Evolutionary conservation across 2,888 invertebrate species (phyloP).

Genomic region (Eugnorisma glareosa): DNA sequence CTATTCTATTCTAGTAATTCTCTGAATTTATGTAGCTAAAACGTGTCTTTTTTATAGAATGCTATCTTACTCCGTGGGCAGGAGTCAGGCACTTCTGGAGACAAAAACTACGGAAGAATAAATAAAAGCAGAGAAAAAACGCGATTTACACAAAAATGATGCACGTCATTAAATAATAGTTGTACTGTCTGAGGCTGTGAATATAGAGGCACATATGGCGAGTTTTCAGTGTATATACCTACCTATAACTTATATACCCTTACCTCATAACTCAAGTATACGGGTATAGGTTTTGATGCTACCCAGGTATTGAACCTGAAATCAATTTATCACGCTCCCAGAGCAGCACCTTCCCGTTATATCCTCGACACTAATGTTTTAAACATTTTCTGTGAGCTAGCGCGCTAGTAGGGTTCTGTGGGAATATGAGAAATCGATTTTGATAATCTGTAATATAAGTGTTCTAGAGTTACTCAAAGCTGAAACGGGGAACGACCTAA

Average conservation of each 20-base stretch:
- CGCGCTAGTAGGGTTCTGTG: slow-evolving; percentile 63
- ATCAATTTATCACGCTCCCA: slow-evolving; percentile 77
- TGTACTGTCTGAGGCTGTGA: not conserved
- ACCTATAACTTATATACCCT: not conserved
- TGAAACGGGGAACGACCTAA: no score
- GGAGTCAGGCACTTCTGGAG: no score
- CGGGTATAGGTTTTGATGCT: slow-evolving; percentile 23
- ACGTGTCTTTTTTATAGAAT: no score
- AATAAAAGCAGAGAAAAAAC: no score
- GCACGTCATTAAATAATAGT: no score
- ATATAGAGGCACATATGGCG: accelerated
- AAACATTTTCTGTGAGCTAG: slow-evolving; percentile 77
- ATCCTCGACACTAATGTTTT: slow-evolving; percentile 82
- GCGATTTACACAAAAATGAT: no score
- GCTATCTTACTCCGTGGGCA: no score
- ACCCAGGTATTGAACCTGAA: slow-evolving; percentile 64
- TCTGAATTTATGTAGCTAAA: no score
- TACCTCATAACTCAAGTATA: slow-evolving; percentile 11
- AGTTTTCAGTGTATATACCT: not conserved
- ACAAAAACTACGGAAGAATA: no score
- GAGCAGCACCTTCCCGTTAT: slow-evolving; percentile 75
- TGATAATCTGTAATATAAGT: not conserved
- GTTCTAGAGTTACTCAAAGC: no score
- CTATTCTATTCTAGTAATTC: no score
- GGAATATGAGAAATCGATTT: slow-evolving; percentile 30